These are phyloP conservation scores for Caloenas nicobarica DNA, from an alignment of 2,113 vertebrate genomes.

Conservation along the genomic window DNA sequence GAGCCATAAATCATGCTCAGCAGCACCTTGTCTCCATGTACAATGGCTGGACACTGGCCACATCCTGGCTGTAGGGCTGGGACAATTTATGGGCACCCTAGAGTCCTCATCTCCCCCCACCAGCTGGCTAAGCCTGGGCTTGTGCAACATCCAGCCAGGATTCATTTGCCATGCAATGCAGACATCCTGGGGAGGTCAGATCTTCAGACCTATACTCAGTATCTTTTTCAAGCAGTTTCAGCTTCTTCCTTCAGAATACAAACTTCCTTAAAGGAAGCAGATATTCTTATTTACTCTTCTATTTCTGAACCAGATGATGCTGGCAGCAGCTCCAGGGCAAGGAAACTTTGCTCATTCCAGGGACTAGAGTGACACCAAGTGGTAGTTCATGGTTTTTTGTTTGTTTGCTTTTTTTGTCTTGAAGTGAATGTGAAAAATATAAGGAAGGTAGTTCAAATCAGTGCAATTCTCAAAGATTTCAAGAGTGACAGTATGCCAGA, in stretches of 20 bases:
- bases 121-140: background rate
- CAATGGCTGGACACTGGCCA: background rate
- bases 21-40: background rate
- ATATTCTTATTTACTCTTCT: background rate
- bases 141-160: background rate
- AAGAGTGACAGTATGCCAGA: background rate
- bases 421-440: background rate
- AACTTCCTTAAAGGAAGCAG: background rate
- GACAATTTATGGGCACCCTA: rapidly evolving
- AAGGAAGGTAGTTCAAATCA: background rate
- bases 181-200: background rate
- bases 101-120: background rate
- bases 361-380: constrained; percentile 6
- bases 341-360: background rate
- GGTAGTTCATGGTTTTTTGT: background rate
- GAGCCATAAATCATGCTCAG: background rate
- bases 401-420: background rate
- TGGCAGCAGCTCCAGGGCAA: background rate
- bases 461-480: background rate
- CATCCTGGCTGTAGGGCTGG: background rate
- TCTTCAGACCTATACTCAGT: background rate
- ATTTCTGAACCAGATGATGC: background rate
- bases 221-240: background rate
- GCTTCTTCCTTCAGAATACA: background rate
- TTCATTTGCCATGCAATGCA: background rate